Percentiles rank a stretch among this genome's conserved stretches.
Conservation (phyloP, 2,113 vertebrate genomes). For the Cranoglanis bouderius region DNA sequence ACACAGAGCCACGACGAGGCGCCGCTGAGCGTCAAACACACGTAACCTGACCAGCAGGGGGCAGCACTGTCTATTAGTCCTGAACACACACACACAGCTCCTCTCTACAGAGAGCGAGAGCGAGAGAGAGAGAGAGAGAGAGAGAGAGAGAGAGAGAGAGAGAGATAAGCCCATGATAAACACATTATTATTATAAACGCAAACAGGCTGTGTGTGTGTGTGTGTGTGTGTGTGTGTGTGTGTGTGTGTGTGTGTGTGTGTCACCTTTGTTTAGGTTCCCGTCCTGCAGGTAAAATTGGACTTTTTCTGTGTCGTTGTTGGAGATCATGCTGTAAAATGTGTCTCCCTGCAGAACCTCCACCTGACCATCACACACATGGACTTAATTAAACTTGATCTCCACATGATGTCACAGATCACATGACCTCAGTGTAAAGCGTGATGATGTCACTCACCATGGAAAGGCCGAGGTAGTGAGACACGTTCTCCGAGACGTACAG, state of each 20-base stretch:
- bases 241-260: not conserved
- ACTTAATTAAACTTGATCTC: not conserved
- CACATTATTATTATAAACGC: not conserved
- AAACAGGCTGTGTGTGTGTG: not conserved
- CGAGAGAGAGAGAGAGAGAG: slow-evolving; percentile 16
- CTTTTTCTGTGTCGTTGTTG: slow-evolving; percentile 51
- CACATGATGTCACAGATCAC: not conserved
- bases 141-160: not conserved
- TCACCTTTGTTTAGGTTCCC: slow-evolving; percentile 51
- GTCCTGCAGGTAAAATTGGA: slow-evolving; percentile 58
- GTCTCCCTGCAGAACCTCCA: slow-evolving; percentile 74
- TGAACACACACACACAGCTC: slow-evolving; percentile 76
- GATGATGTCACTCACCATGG: slow-evolving; percentile 72
- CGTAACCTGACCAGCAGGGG: slow-evolving; percentile 70
- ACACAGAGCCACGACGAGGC: slow-evolving; percentile 78
- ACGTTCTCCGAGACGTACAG: slow-evolving; percentile 82
- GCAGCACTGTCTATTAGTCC: slow-evolving; percentile 71
- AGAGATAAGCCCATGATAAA: not conserved
- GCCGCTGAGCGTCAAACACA: slow-evolving; percentile 48
- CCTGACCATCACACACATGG: slow-evolving; percentile 51
- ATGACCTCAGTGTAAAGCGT: not conserved
- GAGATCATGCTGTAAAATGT: slow-evolving; percentile 69
- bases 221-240: not conserved
- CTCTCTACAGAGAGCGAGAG: slow-evolving; percentile 64
- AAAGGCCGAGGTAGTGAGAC: slow-evolving; percentile 76